Percentiles rank a stretch among this genome's conserved stretches.
Conservation (phyloP, 2,113 vertebrate species). For the Lepisosteus osseus region DNA sequence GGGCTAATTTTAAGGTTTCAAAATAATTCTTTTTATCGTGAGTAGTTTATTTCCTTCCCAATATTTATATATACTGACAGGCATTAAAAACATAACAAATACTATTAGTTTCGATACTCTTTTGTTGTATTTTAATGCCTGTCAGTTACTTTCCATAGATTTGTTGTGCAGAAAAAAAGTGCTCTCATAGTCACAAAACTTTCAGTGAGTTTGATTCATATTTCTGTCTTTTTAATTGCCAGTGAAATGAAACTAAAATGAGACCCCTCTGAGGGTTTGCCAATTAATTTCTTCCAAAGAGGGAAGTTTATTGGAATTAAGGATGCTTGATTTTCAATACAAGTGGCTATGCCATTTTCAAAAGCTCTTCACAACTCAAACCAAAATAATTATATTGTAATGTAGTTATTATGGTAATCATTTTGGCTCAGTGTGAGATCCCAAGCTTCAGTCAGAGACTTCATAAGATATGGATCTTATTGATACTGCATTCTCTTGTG, state of each 20-base stretch:
- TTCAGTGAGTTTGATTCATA: not conserved
- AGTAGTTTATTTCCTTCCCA: no score
- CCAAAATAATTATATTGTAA: conserved; percentile 2
- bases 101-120: no score
- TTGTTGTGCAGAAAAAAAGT: not conserved
- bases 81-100: no score
- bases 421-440: not conserved
- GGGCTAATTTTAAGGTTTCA: no score
- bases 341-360: conserved; percentile 12
- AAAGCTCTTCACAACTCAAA: not conserved
- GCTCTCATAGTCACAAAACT: no score
- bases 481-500: conserved; percentile 21
- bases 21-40: no score
- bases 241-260: conserved; percentile 9
- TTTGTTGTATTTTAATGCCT: no score
- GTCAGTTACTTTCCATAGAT: not conserved
- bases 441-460: not conserved
- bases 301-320: conserved; percentile 18
- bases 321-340: conserved; percentile 18
- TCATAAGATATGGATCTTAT: conserved; percentile 15
- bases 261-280: not conserved
- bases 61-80: no score
- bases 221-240: conserved; percentile 15
- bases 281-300: conserved; percentile 23
- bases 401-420: conserved; percentile 17